Evolutionary conservation across 2,888 invertebrate species (phyloP), one percentile per base, ranked within the genome.

Genomic region (Caenorhabditis doughertyi): DNA sequence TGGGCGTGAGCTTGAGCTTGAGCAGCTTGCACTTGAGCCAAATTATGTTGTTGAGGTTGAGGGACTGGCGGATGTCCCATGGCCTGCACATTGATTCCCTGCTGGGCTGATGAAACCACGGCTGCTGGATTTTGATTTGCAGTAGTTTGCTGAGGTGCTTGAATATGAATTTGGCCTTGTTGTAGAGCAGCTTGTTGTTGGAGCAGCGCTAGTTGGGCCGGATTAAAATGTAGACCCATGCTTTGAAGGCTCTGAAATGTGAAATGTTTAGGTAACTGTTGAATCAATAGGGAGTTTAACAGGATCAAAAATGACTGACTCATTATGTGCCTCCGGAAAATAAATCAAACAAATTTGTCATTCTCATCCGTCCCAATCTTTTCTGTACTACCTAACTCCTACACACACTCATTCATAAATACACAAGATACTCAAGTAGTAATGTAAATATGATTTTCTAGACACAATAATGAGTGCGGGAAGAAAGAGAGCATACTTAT

Each of bases 261-360:
- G 13, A n/a, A n/a, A n/a, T n/a, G n/a, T n/a, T n/a, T n/a, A n/a
- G n/a, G n/a, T n/a, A n/a, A n/a, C n/a, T n/a, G 3, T 13, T 27
- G 35, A 27, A 47, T 16, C 51, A 67, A 53, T 4, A 47, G 18
- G 5, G 18, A 47, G 18, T 47, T n/a, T 18, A 7, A 11, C 3
- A 16, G 4, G 32, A 32, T 32, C 32, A 9, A 42, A 42, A 32
- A 35, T 35, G 25, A 35, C 44, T 67, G 74, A 74, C 13, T 74
- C 74, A 74, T 62, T 53, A 65, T 67, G 65, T 74, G 42, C 47
- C 49, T 58, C 56, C 51, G 51, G 65, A 51, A 58, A 76, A 76
- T 60, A 65, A 74, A 67, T 67, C 51, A 39, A 76, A 76, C 51
- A 68, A 68, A 68, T 68, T 62, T 77, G 77, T 77, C 77, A 68